phyloP scores from a whole-genome alignment of 2,797 vertebrate genomes.

The Psittacula echo region DNA sequence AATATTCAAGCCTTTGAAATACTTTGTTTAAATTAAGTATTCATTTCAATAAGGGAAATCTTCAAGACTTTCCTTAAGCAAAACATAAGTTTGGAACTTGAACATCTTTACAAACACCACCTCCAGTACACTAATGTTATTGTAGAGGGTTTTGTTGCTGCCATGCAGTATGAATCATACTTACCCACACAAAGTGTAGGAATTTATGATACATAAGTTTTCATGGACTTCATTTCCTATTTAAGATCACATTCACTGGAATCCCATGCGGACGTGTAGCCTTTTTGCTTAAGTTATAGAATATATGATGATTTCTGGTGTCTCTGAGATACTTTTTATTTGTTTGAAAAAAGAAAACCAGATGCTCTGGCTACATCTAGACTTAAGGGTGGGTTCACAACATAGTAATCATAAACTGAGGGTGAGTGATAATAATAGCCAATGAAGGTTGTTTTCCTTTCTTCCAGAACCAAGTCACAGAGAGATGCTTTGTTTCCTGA shows the following conservation, averaged over 20 bases:
- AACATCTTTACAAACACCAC: background rate
- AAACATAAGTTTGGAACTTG: background rate
- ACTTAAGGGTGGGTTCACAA: background rate
- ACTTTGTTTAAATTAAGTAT: background rate
- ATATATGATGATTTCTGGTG: background rate
- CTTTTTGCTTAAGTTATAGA: background rate
- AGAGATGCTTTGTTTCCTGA: background rate
- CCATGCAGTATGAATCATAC: too few relatives aligned
- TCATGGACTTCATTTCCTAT: background rate
- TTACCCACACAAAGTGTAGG: background rate
- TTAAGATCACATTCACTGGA: background rate
- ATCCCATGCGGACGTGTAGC: background rate
- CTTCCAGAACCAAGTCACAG: background rate
- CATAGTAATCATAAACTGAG: background rate
- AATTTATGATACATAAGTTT: background rate
- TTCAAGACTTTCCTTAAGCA: background rate
- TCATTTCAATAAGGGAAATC: background rate
- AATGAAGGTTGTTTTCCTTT: background rate
- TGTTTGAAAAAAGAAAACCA: background rate
- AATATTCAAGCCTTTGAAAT: background rate
- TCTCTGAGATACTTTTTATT: background rate
- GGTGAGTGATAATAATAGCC: background rate
- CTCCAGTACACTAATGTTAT: background rate
- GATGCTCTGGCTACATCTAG: background rate
- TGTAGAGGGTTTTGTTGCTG: background rate